Percentiles rank a stretch among this genome's conserved stretches.
Evolutionary conservation across 1,140 invertebrate species (phyloP).

Genomic region (Scaptomyza montana): DNA sequence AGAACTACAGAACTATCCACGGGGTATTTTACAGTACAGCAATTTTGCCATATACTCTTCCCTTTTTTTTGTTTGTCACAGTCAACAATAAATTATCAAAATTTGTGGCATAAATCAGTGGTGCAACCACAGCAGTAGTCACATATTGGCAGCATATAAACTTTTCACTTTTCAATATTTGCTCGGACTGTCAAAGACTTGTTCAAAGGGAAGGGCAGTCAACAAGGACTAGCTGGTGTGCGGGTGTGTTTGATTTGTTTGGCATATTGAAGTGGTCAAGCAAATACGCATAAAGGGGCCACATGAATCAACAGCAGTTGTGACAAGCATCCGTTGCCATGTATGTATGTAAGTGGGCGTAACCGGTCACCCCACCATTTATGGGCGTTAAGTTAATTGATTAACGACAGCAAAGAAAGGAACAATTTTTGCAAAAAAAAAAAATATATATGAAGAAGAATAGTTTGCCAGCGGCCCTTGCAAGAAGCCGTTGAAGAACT

Average conservation of each 20-base stretch:
- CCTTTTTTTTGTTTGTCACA: background rate
- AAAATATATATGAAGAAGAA: background rate
- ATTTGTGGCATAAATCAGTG: constrained; percentile 71
- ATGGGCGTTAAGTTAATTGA: constrained; percentile 73
- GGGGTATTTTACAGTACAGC: constrained; percentile 30
- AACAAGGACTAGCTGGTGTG: constrained; percentile 6
- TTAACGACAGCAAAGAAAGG: constrained; percentile 59
- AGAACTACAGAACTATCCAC: no score
- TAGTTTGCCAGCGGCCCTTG: constrained; percentile 15
- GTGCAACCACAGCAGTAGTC: constrained; percentile 50
- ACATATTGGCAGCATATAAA: constrained; percentile 67
- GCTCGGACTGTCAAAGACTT: constrained; percentile 50
- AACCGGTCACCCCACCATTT: constrained; percentile 26
- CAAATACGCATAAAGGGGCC: constrained; percentile 13
- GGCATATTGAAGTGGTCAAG: constrained; percentile 79
- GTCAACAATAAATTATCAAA: constrained; percentile 71
- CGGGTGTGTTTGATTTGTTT: constrained; percentile 69
- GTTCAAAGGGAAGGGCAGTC: constrained; percentile 13
- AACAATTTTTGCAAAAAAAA: constrained; percentile 22
- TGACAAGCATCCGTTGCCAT: constrained; percentile 17
- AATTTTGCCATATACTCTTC: background rate
- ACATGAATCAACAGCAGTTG: constrained; percentile 28
- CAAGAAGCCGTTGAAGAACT: constrained; percentile 38
- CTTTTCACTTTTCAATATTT: constrained; percentile 80
- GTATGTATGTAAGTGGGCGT: constrained; percentile 47